Evolutionary conservation across 2,797 vertebrate genomes (phyloP), one percentile per base, ranked within the genome.

Genomic region (Neomorphus geoffroyi): DNA sequence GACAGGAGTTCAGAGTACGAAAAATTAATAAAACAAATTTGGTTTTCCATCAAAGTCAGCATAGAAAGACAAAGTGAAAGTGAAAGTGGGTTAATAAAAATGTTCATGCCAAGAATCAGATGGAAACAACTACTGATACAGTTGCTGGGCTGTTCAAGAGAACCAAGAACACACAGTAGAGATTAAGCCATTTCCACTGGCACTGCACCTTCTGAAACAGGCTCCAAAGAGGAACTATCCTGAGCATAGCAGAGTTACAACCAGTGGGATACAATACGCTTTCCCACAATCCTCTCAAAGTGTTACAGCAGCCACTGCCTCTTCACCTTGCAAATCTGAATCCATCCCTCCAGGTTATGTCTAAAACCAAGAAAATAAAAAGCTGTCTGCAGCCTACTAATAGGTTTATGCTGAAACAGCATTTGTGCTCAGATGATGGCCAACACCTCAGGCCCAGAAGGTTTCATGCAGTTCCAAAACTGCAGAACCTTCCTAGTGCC

Each of bases 31-130:
- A 86, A 88, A 84, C 30, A 81, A 75, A 27, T 62, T 81, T 13
- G 4, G 2, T 81, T 92, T 88, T 86, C n/a, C 56, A 93, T 35
- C 24, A 64, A 96, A 71, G 61, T 90, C 80, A 81, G 33, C 66
- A 90, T 90, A 90, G 73, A 88, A 91, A 90, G 78, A 93, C 70
- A 93, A 95, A 94, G 11, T 73, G 72, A 77, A 96, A 92, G 58
- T 33, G 51, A 93, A 92, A 82, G 27, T 61, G 22, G 23, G 26
- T 71, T 60, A 72, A 53, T 30, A 62, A 69, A 22, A 70, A 19
- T 33, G 30, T 56, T 85, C 43, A 70, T 82, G 82, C 72, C 88
- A 93, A 90, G 51, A 96, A 72, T 73, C 51, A 70, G 37, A 93
- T 30, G 22, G 70, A 88, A 96, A 92, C 51, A 72, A 50, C n/a